A percentile compares a stretch with the other conserved stretches of the same genome.
Conservation (phyloP, 2,113 vertebrate genomes). For the Crotalus horridus region DNA sequence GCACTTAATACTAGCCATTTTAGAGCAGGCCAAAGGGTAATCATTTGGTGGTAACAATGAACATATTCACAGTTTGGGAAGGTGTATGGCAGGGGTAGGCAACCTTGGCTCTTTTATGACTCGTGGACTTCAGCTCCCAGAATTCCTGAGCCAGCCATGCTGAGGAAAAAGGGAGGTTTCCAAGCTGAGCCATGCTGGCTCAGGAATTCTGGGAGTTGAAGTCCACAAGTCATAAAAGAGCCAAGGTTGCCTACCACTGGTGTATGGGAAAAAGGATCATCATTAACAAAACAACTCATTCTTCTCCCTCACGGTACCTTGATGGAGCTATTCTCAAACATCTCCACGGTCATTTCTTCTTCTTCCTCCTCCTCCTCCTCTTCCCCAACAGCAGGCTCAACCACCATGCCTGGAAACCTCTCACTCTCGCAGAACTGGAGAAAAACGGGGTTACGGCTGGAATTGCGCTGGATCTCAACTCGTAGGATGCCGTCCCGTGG, state of each 20-base stretch:
- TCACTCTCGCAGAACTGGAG: conserved; percentile 85
- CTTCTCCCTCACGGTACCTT: conserved; percentile 39
- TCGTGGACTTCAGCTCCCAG: too few relatives aligned
- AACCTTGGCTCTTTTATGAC: too few relatives aligned
- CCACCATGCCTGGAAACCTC: conserved; percentile 73
- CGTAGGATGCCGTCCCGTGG: conserved; percentile 89
- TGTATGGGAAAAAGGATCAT: not conserved
- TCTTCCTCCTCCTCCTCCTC: conserved; percentile 85
- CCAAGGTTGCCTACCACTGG: too few relatives aligned
- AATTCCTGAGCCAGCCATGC: too few relatives aligned
- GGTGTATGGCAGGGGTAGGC: not conserved
- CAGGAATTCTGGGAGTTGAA: too few relatives aligned
- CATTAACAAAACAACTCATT: not conserved
- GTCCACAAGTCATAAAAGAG: too few relatives aligned
- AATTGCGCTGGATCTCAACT: conserved; percentile 94
- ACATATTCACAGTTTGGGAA: not conserved
- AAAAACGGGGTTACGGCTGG: conserved; percentile 85
- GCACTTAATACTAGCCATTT: not conserved
- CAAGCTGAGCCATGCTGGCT: too few relatives aligned
- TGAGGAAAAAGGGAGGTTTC: too few relatives aligned
- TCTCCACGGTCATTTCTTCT: conserved; percentile 87
- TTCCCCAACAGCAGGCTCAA: conserved; percentile 57
- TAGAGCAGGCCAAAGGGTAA: not conserved
- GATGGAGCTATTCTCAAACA: conserved; percentile 91
- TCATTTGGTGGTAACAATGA: not conserved